Evolutionary conservation across 2,888 invertebrate genomes (phyloP), one percentile per base, ranked within the genome.

Genomic region (Drosophila quinaria): DNA sequence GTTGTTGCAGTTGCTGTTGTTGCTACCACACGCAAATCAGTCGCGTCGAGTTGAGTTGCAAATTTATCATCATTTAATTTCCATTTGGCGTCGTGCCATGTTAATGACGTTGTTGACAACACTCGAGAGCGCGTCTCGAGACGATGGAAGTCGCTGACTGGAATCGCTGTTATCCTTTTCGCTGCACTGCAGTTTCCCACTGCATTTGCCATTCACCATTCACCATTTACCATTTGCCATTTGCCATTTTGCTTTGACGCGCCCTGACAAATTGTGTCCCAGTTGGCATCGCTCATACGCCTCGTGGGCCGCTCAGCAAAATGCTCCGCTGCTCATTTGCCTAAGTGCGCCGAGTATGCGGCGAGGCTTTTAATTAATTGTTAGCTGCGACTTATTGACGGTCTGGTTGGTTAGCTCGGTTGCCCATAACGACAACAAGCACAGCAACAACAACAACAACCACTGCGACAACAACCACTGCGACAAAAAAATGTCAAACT

Each of bases 51-150:
- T 79, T 81, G 85, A 63, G 86, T 79, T 81, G 85, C 87, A 84
- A 88, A 87, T 89, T 87, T 87, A 85, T 84, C 82, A 87, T 85
- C 87, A 87, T 87, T 89, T 87, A 85, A 87, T 87, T 83, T 87
- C 86, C 88, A 87, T 88, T 86, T 84, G 83, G 74, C 79, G 75
- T 82, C 86, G 82, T 87, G 86, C 79, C 74, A 80, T 74, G 82
- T 87, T 90, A 90, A 90, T 89, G 89, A 89, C 83, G 89, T 77
- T 83, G 90, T 90, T 89, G 90, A 89, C 88, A 81, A 74, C 77
- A 81, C 85, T 81, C 77, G 72, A 74, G 78, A 74, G 75, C 54
- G 70, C 76, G 77, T 77, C 76, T 76, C 68, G 76, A 76, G 75
- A 55, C 47, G 60, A 44, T 29, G 49, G 49, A 51, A 54, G 33